Base-by-base conservation (phyloP, 2,888 invertebrate species). In the Adineta ricciae region DNA sequence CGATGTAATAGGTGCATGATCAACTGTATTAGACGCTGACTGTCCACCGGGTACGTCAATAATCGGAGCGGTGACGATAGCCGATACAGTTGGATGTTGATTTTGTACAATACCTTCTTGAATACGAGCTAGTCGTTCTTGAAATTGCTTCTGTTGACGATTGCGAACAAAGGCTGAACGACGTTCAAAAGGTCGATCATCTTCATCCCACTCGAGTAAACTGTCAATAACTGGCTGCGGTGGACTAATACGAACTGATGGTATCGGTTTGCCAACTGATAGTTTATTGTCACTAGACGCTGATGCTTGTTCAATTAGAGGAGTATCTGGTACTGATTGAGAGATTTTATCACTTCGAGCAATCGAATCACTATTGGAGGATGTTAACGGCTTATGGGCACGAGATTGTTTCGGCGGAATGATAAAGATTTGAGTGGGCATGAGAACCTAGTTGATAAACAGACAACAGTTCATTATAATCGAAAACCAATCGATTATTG, bases 201-300 rank as follows among this genome's bases (percentile, higher is more conserved):
- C 78, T 41, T 78, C 78, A 78, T 78, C 78, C 78, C 78, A 78
- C 24, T 78, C 78, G 24, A 78, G n/a, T 24, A 14, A n/a, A 78
- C n/a, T 78, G 5, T 78, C 78, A 24, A 41, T 5, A 1, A 41
- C 14, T n/a, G 24, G 41, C 19, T 64, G 64, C 19, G 78, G 78
- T 41, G 78, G 78, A 78, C 78, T 78, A 2, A 78, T 78, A 41
- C 41, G 78, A 36, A 78, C 78, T 41, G 78, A 1, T 78, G 78
- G 38, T 1, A 41, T 78, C 14, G 8, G 3, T 41, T 78, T 78
- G 11, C 24, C 41, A 14, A 24, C 19, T 32, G 19, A 11, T 64
- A 32, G 1, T 64, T 27, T 14, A 27, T 32, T 64, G 3, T 32
- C 64, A 32, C 19, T 64, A 32, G 32, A 36, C 2, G 32, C 32